Evolutionary conservation across 2,797 vertebrate genomes (phyloP).

Genomic region (Phrynocephalus vlangalii): DNA sequence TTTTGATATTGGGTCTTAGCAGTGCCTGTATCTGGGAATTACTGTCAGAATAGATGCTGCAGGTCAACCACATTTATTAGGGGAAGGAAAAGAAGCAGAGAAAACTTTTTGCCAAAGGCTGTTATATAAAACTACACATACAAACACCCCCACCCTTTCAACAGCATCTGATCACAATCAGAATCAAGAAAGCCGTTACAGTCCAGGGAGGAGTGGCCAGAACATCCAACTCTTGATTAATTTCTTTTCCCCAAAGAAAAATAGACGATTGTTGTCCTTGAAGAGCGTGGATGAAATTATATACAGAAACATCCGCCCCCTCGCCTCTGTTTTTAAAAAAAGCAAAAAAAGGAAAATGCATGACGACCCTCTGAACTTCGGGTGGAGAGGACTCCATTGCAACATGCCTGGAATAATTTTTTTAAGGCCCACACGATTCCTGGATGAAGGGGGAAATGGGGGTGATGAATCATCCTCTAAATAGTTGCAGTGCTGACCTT

Average conservation of each 20-base stretch:
- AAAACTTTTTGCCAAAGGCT: background rate
- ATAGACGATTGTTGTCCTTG: background rate
- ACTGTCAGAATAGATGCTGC: no score
- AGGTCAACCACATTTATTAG: background rate
- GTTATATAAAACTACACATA: background rate
- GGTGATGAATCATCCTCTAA: conserved; percentile 13
- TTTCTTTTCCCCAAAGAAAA: background rate
- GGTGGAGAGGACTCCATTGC: background rate
- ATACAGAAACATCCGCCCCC: conserved; percentile 14
- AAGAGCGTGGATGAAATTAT: conserved; percentile 2
- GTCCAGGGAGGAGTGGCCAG: background rate
- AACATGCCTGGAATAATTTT: background rate
- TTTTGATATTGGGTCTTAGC: no score
- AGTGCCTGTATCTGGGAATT: no score
- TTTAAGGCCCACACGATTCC: background rate
- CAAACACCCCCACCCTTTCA: no score
- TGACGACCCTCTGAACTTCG: background rate
- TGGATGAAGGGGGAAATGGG: background rate
- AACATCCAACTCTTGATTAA: background rate
- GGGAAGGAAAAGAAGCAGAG: background rate
- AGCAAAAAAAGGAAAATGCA: no score
- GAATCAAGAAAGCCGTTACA: background rate
- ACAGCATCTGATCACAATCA: conserved; percentile 6
- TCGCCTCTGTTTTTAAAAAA: background rate
- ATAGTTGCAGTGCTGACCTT: background rate